These are phyloP conservation scores for Champsocephalus gunnari DNA, from an alignment of 2,797 vertebrate genomes.

Conservation along the genomic window DNA sequence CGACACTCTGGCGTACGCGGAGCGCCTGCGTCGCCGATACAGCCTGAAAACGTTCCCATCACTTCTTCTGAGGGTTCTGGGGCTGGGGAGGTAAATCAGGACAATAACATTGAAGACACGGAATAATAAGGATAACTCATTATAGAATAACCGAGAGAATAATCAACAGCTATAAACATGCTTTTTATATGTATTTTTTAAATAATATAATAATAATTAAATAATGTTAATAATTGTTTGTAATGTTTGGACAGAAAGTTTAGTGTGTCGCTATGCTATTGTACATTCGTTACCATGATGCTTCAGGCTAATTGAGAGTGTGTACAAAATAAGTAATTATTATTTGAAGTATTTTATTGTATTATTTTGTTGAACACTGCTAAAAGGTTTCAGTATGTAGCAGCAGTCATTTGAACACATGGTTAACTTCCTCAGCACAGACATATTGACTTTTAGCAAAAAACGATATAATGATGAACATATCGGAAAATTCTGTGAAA, in stretches of 20 bases:
- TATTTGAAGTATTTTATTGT: too few species aligned
- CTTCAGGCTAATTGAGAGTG: neutral
- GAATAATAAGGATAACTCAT: neutral
- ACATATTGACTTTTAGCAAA: neutral
- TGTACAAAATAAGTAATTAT: neutral
- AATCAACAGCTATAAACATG: too few species aligned
- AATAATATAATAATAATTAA: too few species aligned
- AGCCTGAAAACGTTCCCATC: neutral
- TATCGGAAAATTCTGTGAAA: too few species aligned
- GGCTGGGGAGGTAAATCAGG: slow-evolving; percentile 15
- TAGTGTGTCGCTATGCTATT: neutral
- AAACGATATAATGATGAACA: neutral
- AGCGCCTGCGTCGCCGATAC: accelerated
- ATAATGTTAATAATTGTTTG: too few species aligned
- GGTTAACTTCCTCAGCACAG: neutral
- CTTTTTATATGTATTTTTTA: too few species aligned
- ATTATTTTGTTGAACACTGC: neutral
- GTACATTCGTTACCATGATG: too few species aligned
- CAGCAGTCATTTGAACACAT: neutral
- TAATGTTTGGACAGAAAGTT: neutral
- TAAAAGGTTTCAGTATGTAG: neutral
- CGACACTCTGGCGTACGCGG: slow-evolving; percentile 19
- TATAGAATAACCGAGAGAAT: too few species aligned
- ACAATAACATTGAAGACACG: neutral
- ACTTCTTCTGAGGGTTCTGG: neutral